A percentile compares a stretch with the other conserved stretches of the same genome.
These are phyloP conservation scores for Fregata magnificens DNA, from an alignment of 2,113 vertebrate species.

Conservation along the genomic window DNA sequence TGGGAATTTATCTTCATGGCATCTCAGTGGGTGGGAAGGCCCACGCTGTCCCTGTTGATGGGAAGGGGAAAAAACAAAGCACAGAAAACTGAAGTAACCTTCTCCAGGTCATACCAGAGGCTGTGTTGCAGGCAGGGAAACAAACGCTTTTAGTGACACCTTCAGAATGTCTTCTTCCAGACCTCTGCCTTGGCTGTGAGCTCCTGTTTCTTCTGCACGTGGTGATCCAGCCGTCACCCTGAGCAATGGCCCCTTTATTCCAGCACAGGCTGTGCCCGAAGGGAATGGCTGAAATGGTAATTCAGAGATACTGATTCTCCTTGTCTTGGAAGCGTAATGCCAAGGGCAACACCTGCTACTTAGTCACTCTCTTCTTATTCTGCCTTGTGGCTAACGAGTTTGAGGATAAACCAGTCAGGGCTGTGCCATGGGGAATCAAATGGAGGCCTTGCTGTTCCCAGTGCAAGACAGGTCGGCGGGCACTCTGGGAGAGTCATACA, in stretches of 20 bases:
- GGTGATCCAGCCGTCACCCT: background rate
- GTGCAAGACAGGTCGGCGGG: background rate
- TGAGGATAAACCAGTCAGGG: background rate
- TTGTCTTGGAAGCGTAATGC: background rate
- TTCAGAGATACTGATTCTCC: background rate
- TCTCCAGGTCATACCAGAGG: background rate
- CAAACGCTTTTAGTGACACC: background rate
- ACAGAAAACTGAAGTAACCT: background rate
- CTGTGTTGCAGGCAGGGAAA: background rate
- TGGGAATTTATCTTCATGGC: background rate
- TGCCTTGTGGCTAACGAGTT: background rate
- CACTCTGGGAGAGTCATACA: fast-evolving
- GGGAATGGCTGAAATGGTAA: background rate
- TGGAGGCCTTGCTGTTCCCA: background rate
- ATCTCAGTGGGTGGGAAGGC: background rate
- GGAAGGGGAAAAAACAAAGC: background rate
- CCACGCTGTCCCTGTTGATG: background rate
- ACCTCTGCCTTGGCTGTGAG: background rate
- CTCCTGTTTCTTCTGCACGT: background rate
- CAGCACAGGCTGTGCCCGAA: background rate
- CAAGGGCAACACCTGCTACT: background rate
- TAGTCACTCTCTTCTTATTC: background rate
- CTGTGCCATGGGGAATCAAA: background rate
- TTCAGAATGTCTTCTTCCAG: background rate
- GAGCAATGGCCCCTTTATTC: background rate